Evolutionary conservation across 2,888 invertebrate genomes (phyloP).

Genomic region (Amiota mariae): DNA sequence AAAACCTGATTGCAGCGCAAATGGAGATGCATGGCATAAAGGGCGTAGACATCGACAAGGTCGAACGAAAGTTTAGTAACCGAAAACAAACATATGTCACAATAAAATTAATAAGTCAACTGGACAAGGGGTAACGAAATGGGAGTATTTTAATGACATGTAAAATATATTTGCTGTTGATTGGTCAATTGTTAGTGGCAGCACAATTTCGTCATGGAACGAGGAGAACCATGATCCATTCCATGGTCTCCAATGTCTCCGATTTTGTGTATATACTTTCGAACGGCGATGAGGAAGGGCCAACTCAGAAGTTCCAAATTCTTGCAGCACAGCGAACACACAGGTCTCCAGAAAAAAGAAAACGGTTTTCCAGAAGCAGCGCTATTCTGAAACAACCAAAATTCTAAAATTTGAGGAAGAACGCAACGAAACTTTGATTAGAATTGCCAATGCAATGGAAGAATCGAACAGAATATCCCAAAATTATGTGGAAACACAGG

Average conservation of each 20-base stretch:
- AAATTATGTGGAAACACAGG: too few species aligned
- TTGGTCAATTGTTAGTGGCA: not conserved
- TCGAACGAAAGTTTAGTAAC: not conserved
- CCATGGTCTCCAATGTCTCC: not conserved
- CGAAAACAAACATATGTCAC: not conserved
- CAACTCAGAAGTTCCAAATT: too few species aligned
- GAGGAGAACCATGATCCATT: not conserved
- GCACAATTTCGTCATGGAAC: not conserved
- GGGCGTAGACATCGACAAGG: constrained; percentile 2
- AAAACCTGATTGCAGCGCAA: not conserved
- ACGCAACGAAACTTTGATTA: not conserved
- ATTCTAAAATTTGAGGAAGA: not conserved
- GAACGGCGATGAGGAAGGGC: not conserved
- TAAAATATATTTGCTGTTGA: not conserved
- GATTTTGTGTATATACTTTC: not conserved
- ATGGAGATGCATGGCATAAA: not conserved
- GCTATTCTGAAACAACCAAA: not conserved
- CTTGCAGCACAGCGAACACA: not conserved
- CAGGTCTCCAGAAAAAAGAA: not conserved
- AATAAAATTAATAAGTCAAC: not conserved
- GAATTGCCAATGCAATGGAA: not conserved
- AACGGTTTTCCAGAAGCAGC: not conserved
- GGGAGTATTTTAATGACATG: not conserved
- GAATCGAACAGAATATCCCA: not conserved
- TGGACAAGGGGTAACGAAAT: constrained; percentile 3